phyloP scores from a whole-genome alignment of 92 coral and sea anemone species.

The Umimayanthus chanpuru region DNA sequence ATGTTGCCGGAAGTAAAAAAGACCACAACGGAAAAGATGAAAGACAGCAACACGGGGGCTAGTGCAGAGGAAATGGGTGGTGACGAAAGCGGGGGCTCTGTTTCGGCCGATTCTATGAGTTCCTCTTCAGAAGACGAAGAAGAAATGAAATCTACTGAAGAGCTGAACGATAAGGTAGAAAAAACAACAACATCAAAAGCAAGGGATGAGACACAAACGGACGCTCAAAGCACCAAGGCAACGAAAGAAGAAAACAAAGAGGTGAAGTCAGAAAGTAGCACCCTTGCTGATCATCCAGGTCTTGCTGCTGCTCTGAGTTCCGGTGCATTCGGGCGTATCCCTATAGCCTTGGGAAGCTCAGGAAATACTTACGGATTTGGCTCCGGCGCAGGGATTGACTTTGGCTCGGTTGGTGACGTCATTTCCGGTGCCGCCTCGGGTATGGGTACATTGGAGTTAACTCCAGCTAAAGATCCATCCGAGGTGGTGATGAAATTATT shows the following conservation, averaged over 20 bases:
- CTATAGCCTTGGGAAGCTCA: constrained; percentile 67
- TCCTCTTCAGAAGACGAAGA: constrained; percentile 35
- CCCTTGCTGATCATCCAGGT: constrained; percentile 64
- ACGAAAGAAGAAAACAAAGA: constrained; percentile 4
- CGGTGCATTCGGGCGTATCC: constrained; percentile 63
- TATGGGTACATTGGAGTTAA: constrained; percentile 75
- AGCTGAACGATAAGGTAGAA: neutral
- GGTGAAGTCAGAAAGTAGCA: constrained; percentile 3
- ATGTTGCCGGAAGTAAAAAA: constrained; percentile 59
- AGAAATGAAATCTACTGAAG: neutral
- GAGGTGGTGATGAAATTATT: constrained; percentile 70
- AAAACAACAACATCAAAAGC: neutral
- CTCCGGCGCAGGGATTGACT: constrained; percentile 68
- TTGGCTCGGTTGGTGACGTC: constrained; percentile 64
- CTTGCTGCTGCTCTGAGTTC: constrained; percentile 69
- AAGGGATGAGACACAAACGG: neutral
- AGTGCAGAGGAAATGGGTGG: constrained; percentile 17
- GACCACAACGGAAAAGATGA: constrained; percentile 28
- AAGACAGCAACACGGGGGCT: neutral
- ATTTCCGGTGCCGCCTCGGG: constrained; percentile 73
- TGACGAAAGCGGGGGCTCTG: constrained; percentile 26
- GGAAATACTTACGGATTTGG: constrained; percentile 71
- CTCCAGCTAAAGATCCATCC: constrained; percentile 75
- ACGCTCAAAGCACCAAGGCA: neutral
- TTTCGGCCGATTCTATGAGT: neutral